phyloP scores from a whole-genome alignment of 2,888 invertebrate genomes.

The Limnephilus marmoratus region DNA sequence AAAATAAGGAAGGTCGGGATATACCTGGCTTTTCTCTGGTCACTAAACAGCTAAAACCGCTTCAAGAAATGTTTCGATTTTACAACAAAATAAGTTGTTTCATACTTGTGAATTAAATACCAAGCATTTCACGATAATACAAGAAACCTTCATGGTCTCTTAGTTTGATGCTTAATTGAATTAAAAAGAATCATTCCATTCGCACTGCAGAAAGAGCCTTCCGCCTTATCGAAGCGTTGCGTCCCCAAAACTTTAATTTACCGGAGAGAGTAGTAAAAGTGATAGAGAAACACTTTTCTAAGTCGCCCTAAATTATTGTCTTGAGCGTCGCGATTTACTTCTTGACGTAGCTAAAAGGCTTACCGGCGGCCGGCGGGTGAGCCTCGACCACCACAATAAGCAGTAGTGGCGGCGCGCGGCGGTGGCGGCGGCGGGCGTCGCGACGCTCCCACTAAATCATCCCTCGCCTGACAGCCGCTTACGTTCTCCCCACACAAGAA shows the following conservation, averaged over 20 bases:
- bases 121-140: too few species aligned
- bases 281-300: neutral
- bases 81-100: too few species aligned
- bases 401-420: constrained; percentile 8
- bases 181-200: neutral
- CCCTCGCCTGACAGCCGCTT: constrained; percentile 32
- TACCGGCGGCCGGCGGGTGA: neutral
- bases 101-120: too few species aligned
- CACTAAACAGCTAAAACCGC: neutral
- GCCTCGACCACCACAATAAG: constrained; percentile 30
- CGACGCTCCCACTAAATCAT: constrained; percentile 41
- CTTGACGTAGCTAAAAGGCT: constrained; percentile 26
- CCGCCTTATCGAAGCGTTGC: neutral
- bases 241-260: neutral
- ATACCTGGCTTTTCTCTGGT: neutral
- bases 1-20: too few species aligned
- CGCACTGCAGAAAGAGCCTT: neutral
- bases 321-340: neutral
- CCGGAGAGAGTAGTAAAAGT: neutral
- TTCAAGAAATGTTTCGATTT: neutral
- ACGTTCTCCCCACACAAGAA: constrained; percentile 7
- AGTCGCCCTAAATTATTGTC: neutral
- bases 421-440: constrained; percentile 15
- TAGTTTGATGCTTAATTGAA: too few species aligned
- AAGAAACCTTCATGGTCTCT: too few species aligned